Evolutionary conservation across 2,113 vertebrate genomes (phyloP).

Genomic region (Rhodinocichla rosea): DNA sequence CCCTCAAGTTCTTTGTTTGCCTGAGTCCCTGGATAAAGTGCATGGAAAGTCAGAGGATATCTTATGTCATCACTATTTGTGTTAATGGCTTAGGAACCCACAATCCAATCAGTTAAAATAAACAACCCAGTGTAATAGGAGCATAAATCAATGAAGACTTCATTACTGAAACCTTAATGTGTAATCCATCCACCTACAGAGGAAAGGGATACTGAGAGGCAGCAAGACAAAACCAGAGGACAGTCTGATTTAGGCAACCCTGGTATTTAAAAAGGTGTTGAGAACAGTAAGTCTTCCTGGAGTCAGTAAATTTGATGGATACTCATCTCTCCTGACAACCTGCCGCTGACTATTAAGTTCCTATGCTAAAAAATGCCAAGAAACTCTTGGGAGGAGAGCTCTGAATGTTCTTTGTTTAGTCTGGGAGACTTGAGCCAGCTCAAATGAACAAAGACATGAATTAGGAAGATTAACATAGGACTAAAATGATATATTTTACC

Average conservation of each 20-base stretch:
- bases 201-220: slow-evolving; percentile 52
- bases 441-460: background rate
- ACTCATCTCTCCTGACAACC: background rate
- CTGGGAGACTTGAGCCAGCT: background rate
- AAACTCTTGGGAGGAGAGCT: background rate
- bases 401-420: background rate
- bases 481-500: background rate
- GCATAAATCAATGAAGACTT: slow-evolving; percentile 69
- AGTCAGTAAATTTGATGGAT: slow-evolving; percentile 16
- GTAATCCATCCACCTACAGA: slow-evolving; percentile 62
- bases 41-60: slow-evolving; percentile 26
- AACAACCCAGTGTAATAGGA: slow-evolving; percentile 63
- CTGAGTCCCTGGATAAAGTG: slow-evolving; percentile 7
- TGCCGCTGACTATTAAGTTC: background rate
- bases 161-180: slow-evolving; percentile 67
- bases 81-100: slow-evolving; percentile 65
- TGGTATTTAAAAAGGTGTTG: slow-evolving; percentile 34
- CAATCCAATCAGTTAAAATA: slow-evolving; percentile 69
- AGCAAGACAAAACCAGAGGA: slow-evolving; percentile 50
- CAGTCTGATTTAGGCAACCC: slow-evolving; percentile 9
- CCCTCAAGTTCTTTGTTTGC: slow-evolving; percentile 25
- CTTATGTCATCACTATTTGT: slow-evolving; percentile 65
- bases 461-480: background rate
- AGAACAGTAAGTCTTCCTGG: background rate
- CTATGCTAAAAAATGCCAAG: background rate